Conservation (phyloP, 1,140 invertebrate genomes). For the Drosophila busckii region DNA sequence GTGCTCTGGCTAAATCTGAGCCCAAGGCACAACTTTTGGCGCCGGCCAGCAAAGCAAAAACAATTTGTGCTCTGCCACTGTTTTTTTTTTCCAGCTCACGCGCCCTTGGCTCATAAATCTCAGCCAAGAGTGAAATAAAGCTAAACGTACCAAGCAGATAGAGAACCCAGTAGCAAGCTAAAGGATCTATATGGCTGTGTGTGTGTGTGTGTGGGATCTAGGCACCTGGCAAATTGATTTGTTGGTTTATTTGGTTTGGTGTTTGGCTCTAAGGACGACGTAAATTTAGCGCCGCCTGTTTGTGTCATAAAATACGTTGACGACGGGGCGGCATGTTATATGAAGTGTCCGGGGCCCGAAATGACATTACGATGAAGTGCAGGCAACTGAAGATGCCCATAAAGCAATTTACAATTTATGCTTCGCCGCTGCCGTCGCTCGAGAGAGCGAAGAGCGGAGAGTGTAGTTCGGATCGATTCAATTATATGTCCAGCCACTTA, state of each 20-base stretch:
- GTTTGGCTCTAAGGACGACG: constrained; percentile 34
- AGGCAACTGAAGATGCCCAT: constrained; percentile 51
- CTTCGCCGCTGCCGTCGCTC: constrained; percentile 24
- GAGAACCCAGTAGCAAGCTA: neutral
- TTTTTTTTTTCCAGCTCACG: constrained; percentile 59
- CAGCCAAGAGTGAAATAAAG: constrained; percentile 74
- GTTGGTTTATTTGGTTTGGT: constrained; percentile 63
- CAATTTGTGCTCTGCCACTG: constrained; percentile 56
- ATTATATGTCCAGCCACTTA: constrained; percentile 58
- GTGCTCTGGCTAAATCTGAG: constrained; percentile 1
- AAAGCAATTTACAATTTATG: constrained; percentile 72
- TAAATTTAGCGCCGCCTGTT: constrained; percentile 64
- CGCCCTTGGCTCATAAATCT: constrained; percentile 75
- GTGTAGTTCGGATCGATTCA: constrained; percentile 74
- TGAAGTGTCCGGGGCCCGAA: constrained; percentile 64
- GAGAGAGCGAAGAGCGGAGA: too few species aligned
- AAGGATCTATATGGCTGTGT: constrained; percentile 1
- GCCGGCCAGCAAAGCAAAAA: constrained; percentile 60
- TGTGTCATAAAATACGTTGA: constrained; percentile 74
- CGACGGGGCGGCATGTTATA: constrained; percentile 47
- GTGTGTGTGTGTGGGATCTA: constrained; percentile 24
- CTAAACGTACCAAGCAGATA: constrained; percentile 56
- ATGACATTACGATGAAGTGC: constrained; percentile 76
- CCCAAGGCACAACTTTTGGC: constrained; percentile 42
- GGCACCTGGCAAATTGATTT: constrained; percentile 76